Percentiles rank a stretch among this genome's conserved stretches.
Conservation (phyloP, 2,113 vertebrate genomes). For the Rattus rattus region DNA sequence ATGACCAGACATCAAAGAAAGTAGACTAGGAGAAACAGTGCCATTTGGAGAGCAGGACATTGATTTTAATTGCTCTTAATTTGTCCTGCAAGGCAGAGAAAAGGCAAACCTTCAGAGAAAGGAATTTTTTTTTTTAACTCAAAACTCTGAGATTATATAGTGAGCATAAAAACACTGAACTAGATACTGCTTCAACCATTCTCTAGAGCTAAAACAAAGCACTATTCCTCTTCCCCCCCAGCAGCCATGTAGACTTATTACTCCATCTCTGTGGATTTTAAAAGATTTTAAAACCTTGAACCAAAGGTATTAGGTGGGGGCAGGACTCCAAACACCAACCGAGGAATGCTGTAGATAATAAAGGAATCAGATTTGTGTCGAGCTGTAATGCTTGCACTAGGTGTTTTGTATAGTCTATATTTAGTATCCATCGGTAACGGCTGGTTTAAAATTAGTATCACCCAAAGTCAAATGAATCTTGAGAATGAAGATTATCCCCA, state of each 20-base stretch:
- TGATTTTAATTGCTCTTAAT: slow-evolving; percentile 60
- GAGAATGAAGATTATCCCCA: slow-evolving; percentile 30
- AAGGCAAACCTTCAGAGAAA: slow-evolving; percentile 45
- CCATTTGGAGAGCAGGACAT: neutral
- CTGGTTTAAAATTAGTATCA: slow-evolving; percentile 58
- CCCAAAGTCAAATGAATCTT: slow-evolving; percentile 43
- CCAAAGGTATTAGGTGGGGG: neutral
- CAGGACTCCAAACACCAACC: neutral
- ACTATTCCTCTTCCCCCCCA: neutral
- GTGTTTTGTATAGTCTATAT: slow-evolving; percentile 47
- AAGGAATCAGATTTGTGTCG: neutral
- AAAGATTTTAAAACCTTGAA: neutral
- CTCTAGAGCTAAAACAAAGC: slow-evolving; percentile 18
- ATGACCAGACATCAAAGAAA: slow-evolving; percentile 22
- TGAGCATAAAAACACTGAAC: neutral
- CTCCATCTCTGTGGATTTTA: neutral
- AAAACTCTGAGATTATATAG: neutral
- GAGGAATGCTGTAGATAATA: neutral
- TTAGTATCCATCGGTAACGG: slow-evolving; percentile 30
- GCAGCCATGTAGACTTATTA: neutral
- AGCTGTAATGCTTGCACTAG: neutral
- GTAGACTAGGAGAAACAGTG: slow-evolving; percentile 28
- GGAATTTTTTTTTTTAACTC: neutral
- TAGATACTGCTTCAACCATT: neutral
- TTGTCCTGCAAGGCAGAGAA: slow-evolving; percentile 38